These are phyloP conservation scores for Hesperia comma DNA, from an alignment of 2,888 invertebrate genomes.

Conservation along the genomic window DNA sequence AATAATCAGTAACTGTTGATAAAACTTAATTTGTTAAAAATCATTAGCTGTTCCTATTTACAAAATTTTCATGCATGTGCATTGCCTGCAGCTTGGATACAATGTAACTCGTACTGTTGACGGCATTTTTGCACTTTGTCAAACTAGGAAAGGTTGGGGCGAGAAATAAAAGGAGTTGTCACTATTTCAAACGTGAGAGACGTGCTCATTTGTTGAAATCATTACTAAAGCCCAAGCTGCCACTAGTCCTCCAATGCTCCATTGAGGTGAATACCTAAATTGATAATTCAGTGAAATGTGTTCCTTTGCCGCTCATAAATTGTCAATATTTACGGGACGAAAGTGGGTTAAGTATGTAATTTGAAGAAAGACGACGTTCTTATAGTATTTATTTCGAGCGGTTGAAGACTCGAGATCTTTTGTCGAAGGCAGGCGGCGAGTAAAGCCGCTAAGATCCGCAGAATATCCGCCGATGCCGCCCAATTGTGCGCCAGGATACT, in stretches of 20 bases:
- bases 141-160: too few species aligned
- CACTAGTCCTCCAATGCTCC: neutral
- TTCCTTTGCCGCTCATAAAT: neutral
- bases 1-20: too few species aligned
- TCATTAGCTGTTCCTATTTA: too few species aligned
- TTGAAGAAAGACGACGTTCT: conserved; percentile 10
- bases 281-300: neutral
- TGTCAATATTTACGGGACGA: neutral
- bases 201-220: too few species aligned
- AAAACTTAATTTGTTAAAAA: too few species aligned
- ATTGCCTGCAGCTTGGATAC: too few species aligned
- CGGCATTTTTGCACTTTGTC: too few species aligned
- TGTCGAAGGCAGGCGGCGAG: conserved; percentile 9
- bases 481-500: conserved; percentile 19
- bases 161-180: too few species aligned
- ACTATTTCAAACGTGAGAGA: too few species aligned
- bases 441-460: conserved; percentile 20
- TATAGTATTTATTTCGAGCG: conserved; percentile 21
- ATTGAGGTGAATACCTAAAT: neutral
- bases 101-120: too few species aligned
- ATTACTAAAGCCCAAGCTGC: neutral
- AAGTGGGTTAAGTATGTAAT: conserved; percentile 9
- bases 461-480: conserved; percentile 17
- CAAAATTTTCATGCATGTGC: too few species aligned
- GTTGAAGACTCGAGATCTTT: conserved; percentile 19